phyloP scores from a whole-genome alignment of 2,888 invertebrate species.

The Bembecia ichneumoniformis region DNA sequence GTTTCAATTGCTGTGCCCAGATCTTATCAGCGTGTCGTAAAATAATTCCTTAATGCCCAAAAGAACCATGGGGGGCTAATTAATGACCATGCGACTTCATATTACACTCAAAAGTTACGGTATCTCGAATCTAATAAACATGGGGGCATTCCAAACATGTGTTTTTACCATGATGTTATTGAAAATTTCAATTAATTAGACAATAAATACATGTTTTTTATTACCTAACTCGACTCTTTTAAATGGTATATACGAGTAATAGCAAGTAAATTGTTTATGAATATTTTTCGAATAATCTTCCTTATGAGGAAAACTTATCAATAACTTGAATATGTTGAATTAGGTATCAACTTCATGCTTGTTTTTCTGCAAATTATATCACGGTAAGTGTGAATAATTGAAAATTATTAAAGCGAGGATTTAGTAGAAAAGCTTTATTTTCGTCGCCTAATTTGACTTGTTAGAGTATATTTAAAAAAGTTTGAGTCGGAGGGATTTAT shows the following conservation, averaged over 20 bases:
- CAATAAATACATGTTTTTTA: not conserved
- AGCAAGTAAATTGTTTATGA: not conserved
- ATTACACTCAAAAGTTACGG: conserved; percentile 48
- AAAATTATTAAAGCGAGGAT: no score
- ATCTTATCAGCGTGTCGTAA: conserved; percentile 45
- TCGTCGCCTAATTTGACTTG: no score
- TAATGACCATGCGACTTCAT: conserved; percentile 50
- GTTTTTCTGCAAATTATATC: no score
- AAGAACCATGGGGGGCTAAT: conserved; percentile 47
- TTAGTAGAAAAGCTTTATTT: no score
- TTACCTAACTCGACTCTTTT: not conserved
- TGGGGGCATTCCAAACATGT: conserved; percentile 43
- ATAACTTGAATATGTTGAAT: no score
- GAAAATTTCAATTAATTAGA: conserved; percentile 43
- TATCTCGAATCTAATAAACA: conserved; percentile 38
- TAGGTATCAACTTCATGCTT: no score
- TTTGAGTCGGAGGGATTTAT: no score
- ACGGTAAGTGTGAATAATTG: no score
- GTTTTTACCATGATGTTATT: conserved; percentile 52
- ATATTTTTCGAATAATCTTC: no score
- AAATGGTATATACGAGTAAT: not conserved
- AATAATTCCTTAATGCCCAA: conserved; percentile 40
- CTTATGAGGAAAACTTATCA: no score
- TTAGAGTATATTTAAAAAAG: no score
- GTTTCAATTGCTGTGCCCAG: conserved; percentile 13